phyloP scores from a whole-genome alignment of 2,113 vertebrate species.

The Ammospiza nelsoni region DNA sequence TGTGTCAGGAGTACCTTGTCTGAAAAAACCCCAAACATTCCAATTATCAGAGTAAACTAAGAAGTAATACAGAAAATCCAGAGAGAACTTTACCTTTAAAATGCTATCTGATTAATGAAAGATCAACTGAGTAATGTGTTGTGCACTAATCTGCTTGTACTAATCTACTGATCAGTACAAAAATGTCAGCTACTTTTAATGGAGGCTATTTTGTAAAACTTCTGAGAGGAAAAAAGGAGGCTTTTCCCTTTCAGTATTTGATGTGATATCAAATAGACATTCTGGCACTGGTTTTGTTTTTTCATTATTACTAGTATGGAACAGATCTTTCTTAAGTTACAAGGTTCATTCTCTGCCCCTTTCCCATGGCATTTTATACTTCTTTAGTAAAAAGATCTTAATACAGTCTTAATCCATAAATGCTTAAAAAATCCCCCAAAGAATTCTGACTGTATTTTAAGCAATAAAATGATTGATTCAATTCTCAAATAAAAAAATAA shows the following conservation, averaged over 20 bases:
- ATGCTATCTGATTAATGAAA: neutral
- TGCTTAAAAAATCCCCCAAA: neutral
- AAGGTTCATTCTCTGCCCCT: neutral
- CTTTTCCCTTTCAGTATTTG: neutral
- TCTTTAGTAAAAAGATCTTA: neutral
- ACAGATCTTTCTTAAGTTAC: neutral
- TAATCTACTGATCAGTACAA: neutral
- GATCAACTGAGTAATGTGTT: accelerated
- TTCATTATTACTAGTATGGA: neutral
- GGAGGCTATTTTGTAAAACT: neutral
- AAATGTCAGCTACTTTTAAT: neutral
- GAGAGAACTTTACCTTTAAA: neutral
- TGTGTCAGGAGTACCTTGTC: neutral
- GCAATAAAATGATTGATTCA: neutral
- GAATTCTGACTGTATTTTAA: neutral
- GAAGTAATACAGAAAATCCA: neutral
- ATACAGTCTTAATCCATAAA: neutral
- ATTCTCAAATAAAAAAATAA: neutral
- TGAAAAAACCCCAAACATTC: neutral
- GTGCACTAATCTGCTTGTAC: neutral
- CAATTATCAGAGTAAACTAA: neutral
- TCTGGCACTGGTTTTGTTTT: neutral
- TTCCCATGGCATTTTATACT: neutral
- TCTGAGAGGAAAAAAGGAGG: neutral
- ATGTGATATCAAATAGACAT: accelerated